phyloP scores from a whole-genome alignment of 2,797 vertebrate species.

The Rousettus madagascariensis region DNA sequence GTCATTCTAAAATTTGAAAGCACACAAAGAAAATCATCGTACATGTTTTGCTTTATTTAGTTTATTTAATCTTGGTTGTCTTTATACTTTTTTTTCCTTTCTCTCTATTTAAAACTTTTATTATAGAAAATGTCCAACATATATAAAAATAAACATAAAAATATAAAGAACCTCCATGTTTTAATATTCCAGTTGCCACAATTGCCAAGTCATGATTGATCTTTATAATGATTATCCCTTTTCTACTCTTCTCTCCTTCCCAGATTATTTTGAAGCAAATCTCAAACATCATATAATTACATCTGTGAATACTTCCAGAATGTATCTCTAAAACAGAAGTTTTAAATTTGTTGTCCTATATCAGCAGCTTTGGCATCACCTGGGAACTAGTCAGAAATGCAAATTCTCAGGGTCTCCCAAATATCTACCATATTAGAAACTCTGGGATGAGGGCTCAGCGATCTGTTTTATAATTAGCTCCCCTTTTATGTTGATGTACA shows the following conservation, averaged over 20 bases:
- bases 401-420: background rate
- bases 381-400: background rate
- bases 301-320: background rate
- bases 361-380: background rate
- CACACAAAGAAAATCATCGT: background rate
- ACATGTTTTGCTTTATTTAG: background rate
- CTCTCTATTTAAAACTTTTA: background rate
- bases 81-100: background rate
- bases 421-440: background rate
- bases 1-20: background rate
- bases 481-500: background rate
- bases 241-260: background rate
- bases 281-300: background rate
- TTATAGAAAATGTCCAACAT: background rate
- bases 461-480: background rate
- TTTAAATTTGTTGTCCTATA: background rate
- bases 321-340: background rate
- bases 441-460: background rate
- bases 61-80: background rate
- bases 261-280: constrained; percentile 7
- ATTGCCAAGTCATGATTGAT: background rate
- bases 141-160: background rate
- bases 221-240: background rate
- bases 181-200: background rate
- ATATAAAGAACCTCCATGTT: background rate